Evolutionary conservation across 2,888 invertebrate species (phyloP), one percentile per base, ranked within the genome.

Genomic region (Andrena flavipes): DNA sequence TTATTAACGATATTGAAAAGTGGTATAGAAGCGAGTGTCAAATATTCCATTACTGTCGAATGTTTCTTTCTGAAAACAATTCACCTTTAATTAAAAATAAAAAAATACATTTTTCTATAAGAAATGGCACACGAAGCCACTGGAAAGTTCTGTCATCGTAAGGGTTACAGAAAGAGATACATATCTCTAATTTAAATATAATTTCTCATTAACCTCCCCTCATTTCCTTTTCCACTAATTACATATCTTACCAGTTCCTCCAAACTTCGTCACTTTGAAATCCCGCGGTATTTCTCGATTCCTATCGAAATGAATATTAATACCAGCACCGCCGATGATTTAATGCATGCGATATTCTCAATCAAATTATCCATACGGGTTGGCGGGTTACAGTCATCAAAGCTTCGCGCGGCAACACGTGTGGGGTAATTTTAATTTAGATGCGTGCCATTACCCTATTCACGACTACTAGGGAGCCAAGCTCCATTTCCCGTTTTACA

Each of bases 351-450:
- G 29, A 33, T 56, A 29, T 35, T 5, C 20, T 54, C 8, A 13
- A 63, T 42, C 42, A 20, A 67, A 56, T 67, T 54, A 67, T 20
- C 2, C 42, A 29, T 3, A 0, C 6, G 30, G 62, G 13, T 62
- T 29, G 30, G 20, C 30, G 60, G 13, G 16, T 62, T 48, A 42
- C 16, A 16, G 7, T 29, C n/a, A 20, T 48, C 60, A 29, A 59
- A 29, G 48, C 42, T 1, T 16, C 6, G 16, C 8, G 3, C 13
- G 29, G 2, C 13, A 4, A 10, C 16, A 7, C 7, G 16, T 48
- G 48, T 26, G 13, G 5, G 51, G 29, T 33, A 48, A 59, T 59
- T 73, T 73, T 59, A 51, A 54, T 56, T 62, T 35, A 35, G 7
- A 69, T 26, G 35, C 26, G 33, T 42, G 13, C 26, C 20, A 49